Percentiles rank a stretch among this genome's conserved stretches.
These are phyloP conservation scores for Myiothlypis chrysogaster DNA, from an alignment of 2,797 vertebrate genomes.

Conservation along the genomic window DNA sequence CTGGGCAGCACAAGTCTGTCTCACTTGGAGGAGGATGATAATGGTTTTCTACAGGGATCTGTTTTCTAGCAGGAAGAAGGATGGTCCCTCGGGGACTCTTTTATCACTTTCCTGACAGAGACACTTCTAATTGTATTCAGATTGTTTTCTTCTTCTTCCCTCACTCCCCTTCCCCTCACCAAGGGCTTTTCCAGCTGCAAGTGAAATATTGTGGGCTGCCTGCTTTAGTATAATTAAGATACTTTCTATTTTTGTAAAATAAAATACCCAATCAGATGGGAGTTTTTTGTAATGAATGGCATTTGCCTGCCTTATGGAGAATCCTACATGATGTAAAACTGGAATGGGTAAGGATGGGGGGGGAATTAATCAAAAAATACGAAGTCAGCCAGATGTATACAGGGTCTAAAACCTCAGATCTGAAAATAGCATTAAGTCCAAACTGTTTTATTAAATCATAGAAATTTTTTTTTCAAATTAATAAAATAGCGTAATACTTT, in stretches of 20 bases:
- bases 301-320: neutral
- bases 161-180: neutral
- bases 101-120: neutral
- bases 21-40: neutral
- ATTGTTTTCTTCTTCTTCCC: neutral
- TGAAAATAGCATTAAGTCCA: neutral
- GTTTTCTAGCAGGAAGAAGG: neutral
- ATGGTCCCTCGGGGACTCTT: neutral
- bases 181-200: neutral
- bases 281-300: neutral
- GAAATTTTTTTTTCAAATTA: neutral
- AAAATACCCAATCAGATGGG: neutral
- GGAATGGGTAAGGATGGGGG: neutral
- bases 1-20: neutral
- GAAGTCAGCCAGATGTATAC: neutral
- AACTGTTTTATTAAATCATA: neutral
- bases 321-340: neutral
- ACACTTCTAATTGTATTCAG: neutral
- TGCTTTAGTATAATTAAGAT: neutral
- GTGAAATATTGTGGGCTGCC: neutral
- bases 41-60: neutral
- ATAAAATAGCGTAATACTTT: neutral
- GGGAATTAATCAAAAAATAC: neutral
- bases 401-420: neutral
- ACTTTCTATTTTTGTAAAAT: neutral